phyloP scores from a whole-genome alignment of 2,113 vertebrate genomes.

The Nothoprocta pentlandii region DNA sequence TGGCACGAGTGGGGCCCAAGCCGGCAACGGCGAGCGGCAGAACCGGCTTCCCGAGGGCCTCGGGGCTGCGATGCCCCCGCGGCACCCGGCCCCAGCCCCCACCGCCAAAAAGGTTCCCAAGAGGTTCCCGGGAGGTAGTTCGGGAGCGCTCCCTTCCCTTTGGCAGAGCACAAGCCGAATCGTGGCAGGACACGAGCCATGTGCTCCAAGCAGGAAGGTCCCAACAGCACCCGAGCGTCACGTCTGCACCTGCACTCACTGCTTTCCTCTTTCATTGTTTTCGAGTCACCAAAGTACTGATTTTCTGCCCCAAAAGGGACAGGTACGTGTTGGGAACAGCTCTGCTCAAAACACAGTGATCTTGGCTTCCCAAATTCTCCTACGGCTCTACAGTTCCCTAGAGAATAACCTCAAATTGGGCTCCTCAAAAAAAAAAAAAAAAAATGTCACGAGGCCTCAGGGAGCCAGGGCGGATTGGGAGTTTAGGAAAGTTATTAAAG shows the following conservation, averaged over 20 bases:
- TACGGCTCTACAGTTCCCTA: neutral
- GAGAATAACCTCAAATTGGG: neutral
- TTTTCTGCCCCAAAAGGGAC: neutral
- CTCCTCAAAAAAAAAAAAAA: neutral
- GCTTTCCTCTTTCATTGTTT: neutral
- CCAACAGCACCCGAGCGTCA: neutral
- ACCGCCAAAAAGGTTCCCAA: neutral
- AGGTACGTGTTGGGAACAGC: neutral
- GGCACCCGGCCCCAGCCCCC: neutral
- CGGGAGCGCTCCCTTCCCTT: neutral
- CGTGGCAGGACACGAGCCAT: too few relatives aligned
- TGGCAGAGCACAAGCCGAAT: neutral
- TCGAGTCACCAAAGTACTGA: neutral
- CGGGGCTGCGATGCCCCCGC: fast-evolving
- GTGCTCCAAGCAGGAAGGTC: neutral
- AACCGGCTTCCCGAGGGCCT: neutral
- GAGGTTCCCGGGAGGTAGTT: neutral
- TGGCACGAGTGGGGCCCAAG: fast-evolving
- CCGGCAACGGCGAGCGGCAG: fast-evolving
- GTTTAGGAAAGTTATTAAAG: neutral
- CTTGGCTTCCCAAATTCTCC: neutral
- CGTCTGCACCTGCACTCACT: neutral
- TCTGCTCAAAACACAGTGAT: neutral
- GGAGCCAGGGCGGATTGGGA: neutral
- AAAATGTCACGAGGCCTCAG: neutral